Evolutionary conservation across 2,797 vertebrate species (phyloP).

Genomic region (Gymnothorax reevesii): DNA sequence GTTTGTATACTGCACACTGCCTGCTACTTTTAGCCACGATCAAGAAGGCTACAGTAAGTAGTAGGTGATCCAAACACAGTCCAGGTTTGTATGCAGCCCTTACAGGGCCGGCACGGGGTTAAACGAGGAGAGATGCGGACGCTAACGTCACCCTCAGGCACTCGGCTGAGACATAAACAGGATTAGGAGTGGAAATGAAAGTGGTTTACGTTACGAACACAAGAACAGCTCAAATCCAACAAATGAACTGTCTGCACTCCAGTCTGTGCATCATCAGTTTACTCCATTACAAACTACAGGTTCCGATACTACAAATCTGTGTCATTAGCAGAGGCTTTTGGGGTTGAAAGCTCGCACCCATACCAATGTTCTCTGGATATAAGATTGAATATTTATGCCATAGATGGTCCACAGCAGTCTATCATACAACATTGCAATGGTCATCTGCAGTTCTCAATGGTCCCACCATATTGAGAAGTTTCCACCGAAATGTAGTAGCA

Average conservation of each 20-base stretch:
- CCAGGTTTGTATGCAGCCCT: neutral
- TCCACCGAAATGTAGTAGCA: too few species aligned
- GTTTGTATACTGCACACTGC: too few species aligned
- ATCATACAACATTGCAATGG: neutral
- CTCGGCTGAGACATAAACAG: slow-evolving; percentile 8
- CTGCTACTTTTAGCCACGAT: too few species aligned
- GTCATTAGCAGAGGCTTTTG: too few species aligned
- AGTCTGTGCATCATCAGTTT: slow-evolving; percentile 9
- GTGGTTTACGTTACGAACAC: neutral
- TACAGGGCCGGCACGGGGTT: neutral
- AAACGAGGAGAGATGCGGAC: neutral
- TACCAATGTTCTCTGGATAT: too few species aligned
- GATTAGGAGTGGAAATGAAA: slow-evolving; percentile 19
- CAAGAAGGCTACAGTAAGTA: too few species aligned
- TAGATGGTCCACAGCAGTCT: neutral
- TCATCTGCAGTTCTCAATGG: neutral
- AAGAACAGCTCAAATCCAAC: neutral
- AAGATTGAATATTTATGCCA: too few species aligned
- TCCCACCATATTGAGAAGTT: too few species aligned
- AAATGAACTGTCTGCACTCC: neutral
- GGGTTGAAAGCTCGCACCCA: too few species aligned
- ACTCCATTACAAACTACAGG: neutral
- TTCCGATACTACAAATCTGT: too few species aligned
- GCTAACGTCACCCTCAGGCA: neutral
- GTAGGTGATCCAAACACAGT: too few species aligned